Conservation (phyloP, 92 coral and sea anemone genomes). For the Galaxea fascicularis region DNA sequence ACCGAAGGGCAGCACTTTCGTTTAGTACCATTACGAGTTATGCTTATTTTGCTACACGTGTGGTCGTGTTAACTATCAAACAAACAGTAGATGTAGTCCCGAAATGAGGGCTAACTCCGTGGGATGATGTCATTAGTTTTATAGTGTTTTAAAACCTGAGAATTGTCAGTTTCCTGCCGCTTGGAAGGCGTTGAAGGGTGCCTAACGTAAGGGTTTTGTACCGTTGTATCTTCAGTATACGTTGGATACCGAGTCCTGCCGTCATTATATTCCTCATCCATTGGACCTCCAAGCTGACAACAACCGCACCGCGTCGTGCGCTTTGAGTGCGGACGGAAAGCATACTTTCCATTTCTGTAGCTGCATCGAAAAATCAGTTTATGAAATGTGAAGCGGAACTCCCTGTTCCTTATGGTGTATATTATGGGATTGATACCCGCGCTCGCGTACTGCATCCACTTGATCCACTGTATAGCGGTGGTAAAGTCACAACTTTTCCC, state of each 20-base stretch:
- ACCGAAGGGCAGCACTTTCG: no score
- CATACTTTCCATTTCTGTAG: slow-evolving; percentile 78
- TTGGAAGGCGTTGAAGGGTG: not conserved
- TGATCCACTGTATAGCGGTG: slow-evolving; percentile 50
- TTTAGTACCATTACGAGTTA: no score
- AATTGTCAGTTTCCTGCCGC: not conserved
- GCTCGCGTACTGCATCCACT: slow-evolving; percentile 82
- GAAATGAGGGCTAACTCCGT: no score
- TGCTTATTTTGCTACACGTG: no score
- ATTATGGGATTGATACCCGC: slow-evolving; percentile 83
- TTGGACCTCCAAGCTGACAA: slow-evolving; percentile 64
- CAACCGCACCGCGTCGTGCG: slow-evolving; percentile 48
- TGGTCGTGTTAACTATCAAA: no score
- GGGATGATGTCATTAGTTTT: no score
- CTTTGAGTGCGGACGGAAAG: slow-evolving; percentile 39
- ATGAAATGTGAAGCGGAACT: slow-evolving; percentile 85
- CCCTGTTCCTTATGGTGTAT: slow-evolving; percentile 85
- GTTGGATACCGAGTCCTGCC: slow-evolving; percentile 67
- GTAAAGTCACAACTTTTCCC: slow-evolving; percentile 24
- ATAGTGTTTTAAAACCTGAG: no score
- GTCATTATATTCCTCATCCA: slow-evolving; percentile 53
- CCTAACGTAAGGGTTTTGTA: slow-evolving; percentile 23
- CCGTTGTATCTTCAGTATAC: slow-evolving; percentile 63
- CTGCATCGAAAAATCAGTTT: slow-evolving; percentile 78
- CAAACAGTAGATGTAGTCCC: no score